These are phyloP conservation scores for Eupleurogrammus muticus DNA, from an alignment of 2,797 vertebrate genomes.

Conservation along the genomic window DNA sequence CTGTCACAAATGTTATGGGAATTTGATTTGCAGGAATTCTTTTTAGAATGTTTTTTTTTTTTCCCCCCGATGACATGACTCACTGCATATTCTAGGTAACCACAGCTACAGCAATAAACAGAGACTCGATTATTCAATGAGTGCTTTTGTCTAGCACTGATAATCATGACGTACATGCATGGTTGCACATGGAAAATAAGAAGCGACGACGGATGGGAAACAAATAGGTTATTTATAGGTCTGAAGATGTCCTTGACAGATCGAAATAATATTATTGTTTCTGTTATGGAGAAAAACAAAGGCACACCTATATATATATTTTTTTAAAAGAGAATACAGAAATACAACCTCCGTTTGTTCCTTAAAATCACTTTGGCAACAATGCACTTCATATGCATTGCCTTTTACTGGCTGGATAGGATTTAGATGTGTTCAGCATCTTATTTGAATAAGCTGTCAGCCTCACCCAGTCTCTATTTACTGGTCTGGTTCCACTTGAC, in stretches of 20 bases:
- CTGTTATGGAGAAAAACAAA: slow-evolving; percentile 18
- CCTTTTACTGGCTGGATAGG: slow-evolving; percentile 29
- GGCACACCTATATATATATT: neutral
- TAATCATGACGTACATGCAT: slow-evolving; percentile 9
- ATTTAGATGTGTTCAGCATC: slow-evolving; percentile 64
- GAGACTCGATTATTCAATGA: slow-evolving; percentile 28
- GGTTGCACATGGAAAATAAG: too few species aligned
- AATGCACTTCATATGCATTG: slow-evolving; percentile 40
- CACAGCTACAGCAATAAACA: slow-evolving; percentile 39
- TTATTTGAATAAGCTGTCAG: slow-evolving; percentile 72
- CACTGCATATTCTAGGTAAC: slow-evolving; percentile 33
- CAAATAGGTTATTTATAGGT: slow-evolving; percentile 14
- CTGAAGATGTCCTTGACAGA: slow-evolving; percentile 13
- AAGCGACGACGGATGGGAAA: slow-evolving; percentile 28
- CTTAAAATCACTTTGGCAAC: slow-evolving; percentile 40
- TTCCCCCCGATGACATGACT: slow-evolving; percentile 39
- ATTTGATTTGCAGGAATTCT: slow-evolving; percentile 46
- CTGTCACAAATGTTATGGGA: slow-evolving; percentile 20
- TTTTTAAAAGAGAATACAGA: slow-evolving; percentile 4
- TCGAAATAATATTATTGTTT: slow-evolving; percentile 12
- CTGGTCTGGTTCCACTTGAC: slow-evolving; percentile 57
- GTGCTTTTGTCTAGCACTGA: slow-evolving; percentile 8
- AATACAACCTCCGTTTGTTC: slow-evolving; percentile 21
- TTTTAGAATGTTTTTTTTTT: slow-evolving; percentile 18
- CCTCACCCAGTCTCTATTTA: slow-evolving; percentile 55